Evolutionary conservation across 2,888 invertebrate genomes (phyloP), one percentile per base, ranked within the genome.

Genomic region (Patella pellucida): DNA sequence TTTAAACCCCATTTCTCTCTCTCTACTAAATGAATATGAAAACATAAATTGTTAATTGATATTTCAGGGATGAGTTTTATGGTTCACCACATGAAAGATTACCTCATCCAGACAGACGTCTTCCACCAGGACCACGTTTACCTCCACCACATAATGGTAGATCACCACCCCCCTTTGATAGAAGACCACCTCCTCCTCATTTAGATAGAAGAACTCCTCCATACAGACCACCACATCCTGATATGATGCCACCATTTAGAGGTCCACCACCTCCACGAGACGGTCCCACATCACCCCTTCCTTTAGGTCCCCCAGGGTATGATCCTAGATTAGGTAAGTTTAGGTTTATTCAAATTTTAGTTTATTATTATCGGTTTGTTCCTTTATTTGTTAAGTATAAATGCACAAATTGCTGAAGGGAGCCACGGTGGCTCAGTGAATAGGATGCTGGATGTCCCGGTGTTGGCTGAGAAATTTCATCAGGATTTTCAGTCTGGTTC

Each of bases 151-250:
- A 78, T 52, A 85, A 84, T 69, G 79, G 83, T 76, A 84, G 84
- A 79, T 85, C 85, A 69, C 85, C 86, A 56, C 83, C 84, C 52
- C 79, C 81, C 16, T 83, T 83, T 81, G 85, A 85, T 41, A 76
- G 83, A 68, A 78, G 77, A 19, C 73, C 31, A 41, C 78, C 74
- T 23, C 76, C 76, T 14, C 78, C 74, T 15, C 76, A 77, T 19
- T 23, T 75, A 70, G 79, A 78, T 72, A 77, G 76, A 71, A 51
- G 79, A 50, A 76, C 77, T 5, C 81, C 79, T 68, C 80, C 79
- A 3, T 73, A 76, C 68, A 75, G 75, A 69, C 71, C 78, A 14
- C 79, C 80, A 23, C 80, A 78, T 54, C 78, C 75, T 3, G 74
- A 73, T 14, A 74, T 74, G 68, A 73, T 77, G 54, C 74, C 79